phyloP scores from a whole-genome alignment of 2,113 vertebrate genomes.

The Haemorhous mexicanus region DNA sequence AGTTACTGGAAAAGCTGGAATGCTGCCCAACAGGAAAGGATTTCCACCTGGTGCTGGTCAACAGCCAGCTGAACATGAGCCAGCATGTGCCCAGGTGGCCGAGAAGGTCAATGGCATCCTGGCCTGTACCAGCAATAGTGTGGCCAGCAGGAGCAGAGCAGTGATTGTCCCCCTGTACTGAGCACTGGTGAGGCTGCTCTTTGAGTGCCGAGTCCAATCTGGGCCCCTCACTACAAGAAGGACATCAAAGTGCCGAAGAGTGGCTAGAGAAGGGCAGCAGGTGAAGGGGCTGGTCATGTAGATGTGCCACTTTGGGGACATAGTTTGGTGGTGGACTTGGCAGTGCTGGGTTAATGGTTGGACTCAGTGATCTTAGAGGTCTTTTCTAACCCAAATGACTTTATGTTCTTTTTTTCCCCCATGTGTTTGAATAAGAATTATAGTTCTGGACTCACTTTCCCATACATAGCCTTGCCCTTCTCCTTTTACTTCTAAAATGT shows the following conservation, averaged over 20 bases:
- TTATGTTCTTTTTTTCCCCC: background rate
- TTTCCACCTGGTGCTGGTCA: background rate
- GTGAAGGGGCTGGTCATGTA: background rate
- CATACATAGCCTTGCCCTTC: background rate
- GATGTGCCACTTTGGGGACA: background rate
- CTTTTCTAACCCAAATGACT: background rate
- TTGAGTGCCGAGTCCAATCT: background rate
- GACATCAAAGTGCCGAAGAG: fast-evolving
- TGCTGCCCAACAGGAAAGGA: background rate
- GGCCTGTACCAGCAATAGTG: background rate
- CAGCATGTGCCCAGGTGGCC: background rate
- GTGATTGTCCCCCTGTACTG: fast-evolving
- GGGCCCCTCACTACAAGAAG: no score
- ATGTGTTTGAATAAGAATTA: background rate
- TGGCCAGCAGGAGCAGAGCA: background rate
- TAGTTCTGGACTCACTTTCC: background rate
- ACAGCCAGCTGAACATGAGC: background rate
- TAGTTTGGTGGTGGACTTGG: background rate
- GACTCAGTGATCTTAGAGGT: background rate
- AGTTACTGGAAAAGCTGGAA: background rate
- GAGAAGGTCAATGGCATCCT: background rate
- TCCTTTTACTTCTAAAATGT: background rate
- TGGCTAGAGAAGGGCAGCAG: background rate
- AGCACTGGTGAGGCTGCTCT: fast-evolving
- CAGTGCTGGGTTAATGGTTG: background rate